Evolutionary conservation across 2,113 vertebrate genomes (phyloP).

Genomic region (Rattus rattus): DNA sequence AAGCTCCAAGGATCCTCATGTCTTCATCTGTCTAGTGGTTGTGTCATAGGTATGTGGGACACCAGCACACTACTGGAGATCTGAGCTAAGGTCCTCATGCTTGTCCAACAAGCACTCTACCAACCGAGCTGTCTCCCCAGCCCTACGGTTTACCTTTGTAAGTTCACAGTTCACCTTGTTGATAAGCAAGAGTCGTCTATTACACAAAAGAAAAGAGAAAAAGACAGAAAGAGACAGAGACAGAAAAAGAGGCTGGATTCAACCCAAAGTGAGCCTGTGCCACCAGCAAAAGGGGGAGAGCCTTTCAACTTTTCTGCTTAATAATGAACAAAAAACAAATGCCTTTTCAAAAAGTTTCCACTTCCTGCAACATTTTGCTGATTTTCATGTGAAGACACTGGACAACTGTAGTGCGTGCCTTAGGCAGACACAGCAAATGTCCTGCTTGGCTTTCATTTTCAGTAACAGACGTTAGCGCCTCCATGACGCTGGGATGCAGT

Average conservation of each 20-base stretch:
- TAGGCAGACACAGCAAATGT: background rate
- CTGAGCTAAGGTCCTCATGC: background rate
- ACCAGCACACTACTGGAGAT: background rate
- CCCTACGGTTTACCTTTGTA: background rate
- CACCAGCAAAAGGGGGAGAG: background rate
- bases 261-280: background rate
- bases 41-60: background rate
- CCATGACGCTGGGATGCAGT: background rate
- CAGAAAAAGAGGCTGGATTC: background rate
- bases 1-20: too few species aligned
- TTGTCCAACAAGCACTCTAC: background rate
- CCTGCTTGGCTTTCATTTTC: conserved; percentile 38
- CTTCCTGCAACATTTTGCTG: background rate
- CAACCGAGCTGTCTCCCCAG: background rate
- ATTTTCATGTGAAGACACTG: conserved; percentile 29
- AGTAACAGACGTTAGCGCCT: background rate
- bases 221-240: background rate
- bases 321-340: background rate
- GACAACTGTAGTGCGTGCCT: background rate
- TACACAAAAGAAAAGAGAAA: background rate
- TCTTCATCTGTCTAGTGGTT: background rate
- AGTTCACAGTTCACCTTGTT: background rate
- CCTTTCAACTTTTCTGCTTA: background rate
- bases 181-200: background rate
- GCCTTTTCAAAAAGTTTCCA: background rate